phyloP scores from a whole-genome alignment of 2,888 invertebrate species.

The Mongoloraphidia duomilia region DNA sequence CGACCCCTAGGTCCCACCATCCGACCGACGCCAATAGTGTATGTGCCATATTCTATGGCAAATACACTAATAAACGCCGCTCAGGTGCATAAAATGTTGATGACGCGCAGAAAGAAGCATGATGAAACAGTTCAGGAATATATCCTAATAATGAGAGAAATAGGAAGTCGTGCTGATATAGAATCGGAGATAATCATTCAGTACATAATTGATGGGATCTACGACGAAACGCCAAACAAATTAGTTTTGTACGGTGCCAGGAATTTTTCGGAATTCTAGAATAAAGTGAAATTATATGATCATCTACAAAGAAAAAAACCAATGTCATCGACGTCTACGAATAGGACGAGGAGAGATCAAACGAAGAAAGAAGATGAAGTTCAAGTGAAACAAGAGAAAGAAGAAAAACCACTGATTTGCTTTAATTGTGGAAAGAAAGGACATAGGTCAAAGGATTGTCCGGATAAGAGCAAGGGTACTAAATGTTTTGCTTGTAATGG shows the following conservation, averaged over 20 bases:
- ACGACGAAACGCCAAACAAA: conserved; percentile 13
- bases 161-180: conserved; percentile 18
- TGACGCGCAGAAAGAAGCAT: conserved; percentile 15
- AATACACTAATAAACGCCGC: conserved; percentile 4
- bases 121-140: conserved; percentile 22
- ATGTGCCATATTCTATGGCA: too few relatives aligned
- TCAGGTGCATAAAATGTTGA: neutral
- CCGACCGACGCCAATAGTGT: too few relatives aligned
- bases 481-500: conserved; percentile 2
- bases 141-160: conserved; percentile 22
- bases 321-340: neutral
- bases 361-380: neutral
- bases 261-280: conserved; percentile 11
- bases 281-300: conserved; percentile 14
- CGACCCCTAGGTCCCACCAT: too few relatives aligned
- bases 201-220: conserved; percentile 15
- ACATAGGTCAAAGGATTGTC: conserved; percentile 8
- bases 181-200: conserved; percentile 21
- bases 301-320: conserved; percentile 1
- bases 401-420: neutral
- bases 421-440: conserved; percentile 10
- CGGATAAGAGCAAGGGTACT: neutral
- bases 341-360: neutral
- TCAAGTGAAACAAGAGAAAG: too few relatives aligned
- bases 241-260: conserved; percentile 12